phyloP scores from a whole-genome alignment of 2,113 vertebrate species.

The Pelecanoides urinatrix region DNA sequence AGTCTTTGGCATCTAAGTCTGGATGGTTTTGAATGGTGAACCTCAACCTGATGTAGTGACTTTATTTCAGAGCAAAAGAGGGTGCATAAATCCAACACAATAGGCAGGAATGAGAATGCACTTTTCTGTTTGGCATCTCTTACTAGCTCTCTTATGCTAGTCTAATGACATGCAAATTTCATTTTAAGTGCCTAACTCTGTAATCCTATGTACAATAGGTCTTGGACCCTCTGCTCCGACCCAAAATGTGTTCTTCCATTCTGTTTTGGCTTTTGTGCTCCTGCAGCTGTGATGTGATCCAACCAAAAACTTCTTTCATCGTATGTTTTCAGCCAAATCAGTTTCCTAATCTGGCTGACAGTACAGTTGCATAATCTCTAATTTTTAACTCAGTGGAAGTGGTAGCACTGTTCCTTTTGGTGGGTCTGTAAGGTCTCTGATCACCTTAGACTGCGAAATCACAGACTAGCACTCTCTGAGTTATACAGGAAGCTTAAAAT shows the following conservation, averaged over 20 bases:
- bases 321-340: not conserved
- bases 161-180: not conserved
- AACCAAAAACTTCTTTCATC: not conserved
- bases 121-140: not conserved
- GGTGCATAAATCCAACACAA: not conserved
- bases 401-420: not conserved
- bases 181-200: not conserved
- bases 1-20: not conserved
- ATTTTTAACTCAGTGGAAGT: not conserved
- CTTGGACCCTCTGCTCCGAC: not conserved
- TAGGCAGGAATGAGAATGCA: not conserved
- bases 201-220: not conserved
- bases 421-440: not conserved
- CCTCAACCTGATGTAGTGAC: not conserved
- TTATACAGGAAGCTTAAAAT: not conserved
- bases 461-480: not conserved
- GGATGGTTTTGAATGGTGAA: not conserved
- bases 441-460: not conserved
- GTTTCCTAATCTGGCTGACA: not conserved
- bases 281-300: not conserved
- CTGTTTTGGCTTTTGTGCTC: not conserved
- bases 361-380: not conserved
- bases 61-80: not conserved
- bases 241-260: not conserved
- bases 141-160: not conserved